Base-by-base conservation (phyloP, 2,888 invertebrate genomes). In the Nowickia ferox region DNA sequence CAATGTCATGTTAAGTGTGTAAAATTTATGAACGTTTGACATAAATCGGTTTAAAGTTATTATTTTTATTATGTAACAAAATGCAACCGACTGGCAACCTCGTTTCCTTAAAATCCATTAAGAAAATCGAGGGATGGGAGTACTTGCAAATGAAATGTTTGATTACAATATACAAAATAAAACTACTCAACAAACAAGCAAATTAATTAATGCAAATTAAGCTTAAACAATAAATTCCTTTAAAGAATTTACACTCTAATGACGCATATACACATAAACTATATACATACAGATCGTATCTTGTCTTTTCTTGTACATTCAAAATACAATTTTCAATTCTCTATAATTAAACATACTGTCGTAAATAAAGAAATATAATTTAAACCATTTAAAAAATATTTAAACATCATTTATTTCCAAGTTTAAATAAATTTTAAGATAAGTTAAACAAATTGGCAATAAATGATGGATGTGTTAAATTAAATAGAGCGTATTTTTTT, bases 131-230 rank as follows among this genome's bases (percentile, higher is more conserved):
- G 61, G 61, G 10, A 61, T 4, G n/a, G 30, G 63, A 15, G 44
- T 63, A 22, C 2, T 53, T 40, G 17, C 17, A 79, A 68, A 55
- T 22, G 59, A 72, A 63, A 48, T 82, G 76, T 65, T 76, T 72
- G 65, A 69, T 57, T 57, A 46, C 55, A 69, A 61, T 68, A 15
- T 40, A 38, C 13, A 13, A 65, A 77, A 53, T 51, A 68, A 42
- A 61, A 22, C 46, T 75, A 30, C 74, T 4, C 30, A 30, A 30
- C 30, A 30, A 55, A 63, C 59, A 78, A 74, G 44, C 44, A 78
- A 66, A 63, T 63, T 65, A 59, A 69, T 63, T 72, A 78, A 74
- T 84, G 72, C 68, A 84, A 78, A 84, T 84, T 84, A 84, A 84
- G 84, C 77, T 78, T 77, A 61, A 78, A 82, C 4, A 79, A 71